Base-by-base conservation (phyloP, 2,797 vertebrate species). In the Eptatretus atami region DNA sequence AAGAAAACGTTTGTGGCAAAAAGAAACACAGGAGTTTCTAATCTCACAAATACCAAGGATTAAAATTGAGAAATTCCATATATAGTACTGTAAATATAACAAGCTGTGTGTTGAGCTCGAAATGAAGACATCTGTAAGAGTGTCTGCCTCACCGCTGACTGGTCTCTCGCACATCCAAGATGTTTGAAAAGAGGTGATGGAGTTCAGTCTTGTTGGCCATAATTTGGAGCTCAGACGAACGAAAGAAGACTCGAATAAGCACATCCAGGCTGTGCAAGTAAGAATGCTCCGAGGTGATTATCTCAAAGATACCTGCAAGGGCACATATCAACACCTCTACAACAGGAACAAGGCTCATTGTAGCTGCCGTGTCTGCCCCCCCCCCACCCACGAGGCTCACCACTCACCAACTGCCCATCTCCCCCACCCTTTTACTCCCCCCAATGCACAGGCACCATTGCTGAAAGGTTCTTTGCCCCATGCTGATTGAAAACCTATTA, bases 151-250 rank as follows among this genome's bases (percentile, higher is more conserved):
- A 98, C 92, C 82, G 93, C 73, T 81, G 85, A 75, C 92, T 98
- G 1, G 85, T 81, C 69, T 87, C 83, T 1, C 78, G 83, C 69
- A 98, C 86, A 3, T 98, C 92, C 0, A 73, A 69, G 69, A 98
- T 95, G 68, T 98, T 98, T 70, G 92, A 98, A 74, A 98, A 98
- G 53, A 98, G 86, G 73, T 98, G 92, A 67, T 98, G 92, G 73
- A 75, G 82, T 68, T 98, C 87, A 0, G 81, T 98, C 73, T 95
- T 96, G 70, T 84, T 95, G 81, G 95, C 93, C 10, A 82, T 80
- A 15, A 82, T 76, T 1, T 79, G 78, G 69, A 96, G 78, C 12
- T 83, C 82, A 14, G 77, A 70, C 1, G 86, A 96, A 71, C 86
- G 78, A 72, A 95, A 87, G 73, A 98, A 96, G 80, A 98, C 82